Evolutionary conservation across 2,888 invertebrate genomes (phyloP), one percentile per base, ranked within the genome.

Genomic region (Xestia c-nigrum): DNA sequence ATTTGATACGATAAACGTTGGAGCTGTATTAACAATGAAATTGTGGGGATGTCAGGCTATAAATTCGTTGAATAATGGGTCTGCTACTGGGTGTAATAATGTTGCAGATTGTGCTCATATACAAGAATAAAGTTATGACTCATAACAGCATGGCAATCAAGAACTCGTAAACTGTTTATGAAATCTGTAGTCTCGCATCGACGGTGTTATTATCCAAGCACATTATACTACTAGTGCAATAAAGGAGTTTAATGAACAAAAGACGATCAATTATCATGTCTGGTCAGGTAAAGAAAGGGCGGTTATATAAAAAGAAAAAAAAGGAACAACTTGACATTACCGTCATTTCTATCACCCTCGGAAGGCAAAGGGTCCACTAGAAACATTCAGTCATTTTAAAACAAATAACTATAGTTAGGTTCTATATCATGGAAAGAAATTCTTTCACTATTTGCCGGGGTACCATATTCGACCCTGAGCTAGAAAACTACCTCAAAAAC

Each of bases 81-180:
- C 55, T 16, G 70, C 72, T 84, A 68, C 70, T 86, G 74, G 50
- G n/a, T 71, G 83, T 57, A 73, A 72, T 65, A 81, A 85, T 61
- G 46, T 82, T 61, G 59, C 63, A 61, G 57, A 68, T 40, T 16
- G 43, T 66, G 74, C 38, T 71, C 67, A 46, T 73, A 72, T 14
- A 78, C 50, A 40, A 64, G 65, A 84, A 78, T 81, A 80, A 76
- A 75, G 43, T 75, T 72, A 80, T 76, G 84, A 86, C 47, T 84
- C 81, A 84, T 87, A 80, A 72, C 65, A 73, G 46, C 74, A 67
- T 73, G 76, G 77, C 67, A 78, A 81, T 87, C 75, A 86, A 83
- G 77, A n/a, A 72, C 65, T 79, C 77, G 63, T 78, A 80, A 79
- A 80, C 74, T 40, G 67, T 74, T 66, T 72, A 55, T 75, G 46